Conservation (phyloP, 2,113 vertebrate species). For the Rhinolophus sinicus region DNA sequence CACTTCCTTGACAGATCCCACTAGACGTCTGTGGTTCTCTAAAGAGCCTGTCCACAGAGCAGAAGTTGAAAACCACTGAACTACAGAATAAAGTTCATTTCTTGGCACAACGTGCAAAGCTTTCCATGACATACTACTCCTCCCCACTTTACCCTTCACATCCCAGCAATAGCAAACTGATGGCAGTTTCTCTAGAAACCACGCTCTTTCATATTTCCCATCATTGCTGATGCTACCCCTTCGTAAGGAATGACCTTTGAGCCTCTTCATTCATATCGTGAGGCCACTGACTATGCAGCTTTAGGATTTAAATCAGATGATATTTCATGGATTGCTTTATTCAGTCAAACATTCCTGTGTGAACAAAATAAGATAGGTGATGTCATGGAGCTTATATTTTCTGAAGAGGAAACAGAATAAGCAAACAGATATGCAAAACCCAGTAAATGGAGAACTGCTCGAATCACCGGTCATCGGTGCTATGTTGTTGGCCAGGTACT, state of each 20-base stretch:
- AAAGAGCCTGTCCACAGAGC: neutral
- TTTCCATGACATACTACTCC: rapidly evolving
- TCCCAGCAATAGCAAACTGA: neutral
- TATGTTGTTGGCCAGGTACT: too few species aligned
- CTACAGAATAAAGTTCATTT: neutral
- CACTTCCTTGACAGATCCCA: neutral
- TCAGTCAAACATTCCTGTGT: neutral
- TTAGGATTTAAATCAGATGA: neutral
- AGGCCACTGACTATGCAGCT: neutral
- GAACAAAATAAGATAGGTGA: neutral
- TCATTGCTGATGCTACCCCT: neutral
- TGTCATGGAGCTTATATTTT: neutral
- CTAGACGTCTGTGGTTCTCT: neutral
- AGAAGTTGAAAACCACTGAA: neutral
- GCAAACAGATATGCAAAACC: neutral
- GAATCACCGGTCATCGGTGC: neutral
- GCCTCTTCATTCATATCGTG: neutral
- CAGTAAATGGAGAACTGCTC: neutral
- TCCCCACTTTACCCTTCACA: neutral
- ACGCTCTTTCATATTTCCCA: too few species aligned
- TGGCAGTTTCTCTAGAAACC: neutral
- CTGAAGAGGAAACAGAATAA: neutral
- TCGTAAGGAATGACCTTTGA: neutral
- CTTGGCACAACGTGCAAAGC: neutral
- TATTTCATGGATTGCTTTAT: neutral